phyloP scores from a whole-genome alignment of 2,888 invertebrate species.

The Emmelina monodactyla region DNA sequence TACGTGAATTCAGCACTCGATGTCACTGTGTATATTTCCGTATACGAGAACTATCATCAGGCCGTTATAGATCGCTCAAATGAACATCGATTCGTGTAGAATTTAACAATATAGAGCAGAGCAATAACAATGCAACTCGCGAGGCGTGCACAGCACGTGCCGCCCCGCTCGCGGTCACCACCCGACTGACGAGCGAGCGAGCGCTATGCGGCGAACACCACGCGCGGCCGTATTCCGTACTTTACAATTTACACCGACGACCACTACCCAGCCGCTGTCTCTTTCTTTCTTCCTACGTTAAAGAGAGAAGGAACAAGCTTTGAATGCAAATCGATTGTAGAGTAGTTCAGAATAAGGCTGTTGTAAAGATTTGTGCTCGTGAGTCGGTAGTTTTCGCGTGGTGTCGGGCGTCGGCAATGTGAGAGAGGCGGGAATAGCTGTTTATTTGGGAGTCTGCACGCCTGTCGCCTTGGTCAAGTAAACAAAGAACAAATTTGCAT shows the following conservation, averaged over 20 bases:
- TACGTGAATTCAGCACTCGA: slow-evolving; percentile 25
- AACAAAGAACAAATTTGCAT: too few relatives aligned
- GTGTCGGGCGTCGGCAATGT: background rate
- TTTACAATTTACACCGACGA: slow-evolving; percentile 5
- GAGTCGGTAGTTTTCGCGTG: background rate
- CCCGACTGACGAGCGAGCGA: slow-evolving; percentile 35
- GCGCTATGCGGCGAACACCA: slow-evolving; percentile 40
- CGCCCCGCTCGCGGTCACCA: slow-evolving; percentile 62
- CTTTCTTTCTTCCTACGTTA: background rate
- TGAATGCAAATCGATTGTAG: background rate
- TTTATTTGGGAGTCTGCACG: slow-evolving; percentile 1
- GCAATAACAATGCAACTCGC: slow-evolving; percentile 54
- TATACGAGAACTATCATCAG: slow-evolving; percentile 26
- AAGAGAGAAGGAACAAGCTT: background rate
- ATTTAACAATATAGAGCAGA: slow-evolving; percentile 48
- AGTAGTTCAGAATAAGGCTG: background rate
- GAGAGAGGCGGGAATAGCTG: background rate
- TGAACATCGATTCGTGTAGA: slow-evolving; percentile 47
- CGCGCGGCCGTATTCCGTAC: slow-evolving; percentile 39
- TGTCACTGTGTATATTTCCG: slow-evolving; percentile 25
- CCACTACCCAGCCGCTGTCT: background rate
- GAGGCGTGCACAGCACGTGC: slow-evolving; percentile 61
- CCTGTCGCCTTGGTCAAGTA: too few relatives aligned
- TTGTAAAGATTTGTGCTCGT: background rate
- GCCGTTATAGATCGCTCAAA: slow-evolving; percentile 36